Evolutionary conservation across 1,140 invertebrate species (phyloP), one percentile per base, ranked within the genome.

Genomic region (Sarcophaga bullata): DNA sequence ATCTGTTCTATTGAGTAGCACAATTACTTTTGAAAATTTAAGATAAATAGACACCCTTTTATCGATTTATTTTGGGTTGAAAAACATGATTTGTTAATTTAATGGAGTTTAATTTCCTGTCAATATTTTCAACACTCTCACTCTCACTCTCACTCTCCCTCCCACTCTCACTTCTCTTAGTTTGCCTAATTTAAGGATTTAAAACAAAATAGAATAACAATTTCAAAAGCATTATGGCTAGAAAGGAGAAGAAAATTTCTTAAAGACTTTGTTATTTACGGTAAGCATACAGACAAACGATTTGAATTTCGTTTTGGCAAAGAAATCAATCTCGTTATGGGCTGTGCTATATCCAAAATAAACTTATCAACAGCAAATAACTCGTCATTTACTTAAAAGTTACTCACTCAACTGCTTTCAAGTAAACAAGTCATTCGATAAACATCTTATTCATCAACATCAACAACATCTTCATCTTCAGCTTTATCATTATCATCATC

Each of bases 371-470:
- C 54, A 37, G n/a, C 54, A 58, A 58, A 58, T 58, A 58, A 58
- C 54, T 58, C 15, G 54, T 58, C 54, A 58, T 58, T 58, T 58
- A 58, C 54, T 58, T 58, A 58, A 58, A 52, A 58, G n/a, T n/a
- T n/a, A 58, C 13, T 58, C 15, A 58, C 54, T 58, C n/a, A n/a
- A 58, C 54, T 58, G 7, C 13, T 58, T 58, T n/a, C 15, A 58
- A 58, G 54, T 58, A 58, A 58, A 58, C 54, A 58, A 58, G 54
- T 58, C 54, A 58, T 58, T 58, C n/a, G 54, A 58, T 58, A 58
- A 58, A n/a, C 54, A 58, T 58, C 54, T 58, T 15, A 13, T 58
- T 58, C 54, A 58, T 58, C 54, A 37, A 37, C 54, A 58, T 58
- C 54, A 58, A 58, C 11, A 58, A 15, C 15, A 58, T n/a, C 54